phyloP scores from a whole-genome alignment of 2,113 vertebrate species.

The Albula goreensis region DNA sequence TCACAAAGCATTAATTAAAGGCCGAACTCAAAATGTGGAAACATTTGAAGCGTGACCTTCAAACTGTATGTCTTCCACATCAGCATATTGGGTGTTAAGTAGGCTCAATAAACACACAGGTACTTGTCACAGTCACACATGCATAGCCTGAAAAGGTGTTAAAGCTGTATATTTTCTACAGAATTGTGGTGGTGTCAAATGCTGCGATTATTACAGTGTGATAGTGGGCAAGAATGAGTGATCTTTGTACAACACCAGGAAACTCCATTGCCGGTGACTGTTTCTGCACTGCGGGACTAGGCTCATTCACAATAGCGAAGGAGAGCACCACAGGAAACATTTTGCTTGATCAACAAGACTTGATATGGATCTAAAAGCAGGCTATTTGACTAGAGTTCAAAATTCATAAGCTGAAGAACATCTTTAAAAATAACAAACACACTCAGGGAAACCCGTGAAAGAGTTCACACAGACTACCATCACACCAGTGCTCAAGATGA shows the following conservation, averaged over 20 bases:
- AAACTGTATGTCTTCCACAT: not conserved
- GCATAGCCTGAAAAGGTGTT: not conserved
- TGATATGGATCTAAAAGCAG: not conserved
- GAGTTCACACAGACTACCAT: not conserved
- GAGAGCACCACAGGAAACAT: not conserved
- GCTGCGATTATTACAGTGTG: not conserved
- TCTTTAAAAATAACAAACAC: not conserved
- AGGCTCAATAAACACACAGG: not conserved
- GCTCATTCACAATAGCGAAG: not conserved
- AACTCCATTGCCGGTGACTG: not conserved
- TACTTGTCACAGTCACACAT: not conserved
- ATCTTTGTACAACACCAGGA: not conserved
- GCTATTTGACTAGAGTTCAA: not conserved
- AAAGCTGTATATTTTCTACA: not conserved
- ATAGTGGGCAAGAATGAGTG: conserved; percentile 1
- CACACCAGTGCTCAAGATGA: not conserved
- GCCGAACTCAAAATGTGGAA: not conserved
- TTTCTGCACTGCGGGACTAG: not conserved
- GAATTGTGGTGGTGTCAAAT: not conserved
- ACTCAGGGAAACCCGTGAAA: not conserved
- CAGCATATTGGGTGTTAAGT: not conserved
- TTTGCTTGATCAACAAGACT: not conserved
- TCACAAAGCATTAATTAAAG: not conserved
- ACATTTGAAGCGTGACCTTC: not conserved
- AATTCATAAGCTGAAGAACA: not conserved